Base-by-base conservation (phyloP, 1,140 invertebrate genomes). In the Camponotus pennsylvanicus region DNA sequence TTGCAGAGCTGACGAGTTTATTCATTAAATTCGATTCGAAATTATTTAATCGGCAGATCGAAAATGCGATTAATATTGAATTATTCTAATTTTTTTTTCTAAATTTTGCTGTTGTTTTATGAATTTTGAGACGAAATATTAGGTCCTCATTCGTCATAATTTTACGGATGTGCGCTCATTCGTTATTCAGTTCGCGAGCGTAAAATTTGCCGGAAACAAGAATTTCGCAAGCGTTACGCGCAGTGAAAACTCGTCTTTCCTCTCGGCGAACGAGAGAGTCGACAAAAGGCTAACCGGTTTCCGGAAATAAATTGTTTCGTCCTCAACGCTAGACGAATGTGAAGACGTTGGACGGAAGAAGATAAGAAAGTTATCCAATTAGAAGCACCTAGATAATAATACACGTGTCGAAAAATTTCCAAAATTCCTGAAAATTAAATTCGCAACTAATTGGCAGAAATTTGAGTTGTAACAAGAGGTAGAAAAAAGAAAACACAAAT, bases 261-360 rank as follows among this genome's bases (percentile, higher is more conserved):
- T 15, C 27, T 27, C 27, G 59, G 34, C 18, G 11, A 67, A 37
- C 18, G 37, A 52, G 55, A 73, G 32, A 82, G 64, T 55, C 80
- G 89, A 89, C 77, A 88, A 90, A 90, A 86, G 86, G 45, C 73
- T 49, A 88, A 91, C 88, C 84, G 90, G 90, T 90, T 91, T 91
- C 88, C 90, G 90, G 86, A 90, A 91, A 91, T 89, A 77, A 88
- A 85, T 91, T 91, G 88, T 78, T 84, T 82, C 63, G 76, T 89
- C 63, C 85, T 86, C 75, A 80, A 67, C 71, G 32, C 15, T 40
- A 40, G 40, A 75, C 27, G 27, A 73, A 61, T 42, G 34, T 73
- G 27, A 18, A 45, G n/a, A 27, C 21, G 63, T 45, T 45, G 9
- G 27, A 42, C 27, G 42, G 18, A n/a, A n/a, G 13, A 49, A 21